These are phyloP conservation scores for Oligia strigilis DNA, from an alignment of 2,888 invertebrate species.

Conservation along the genomic window DNA sequence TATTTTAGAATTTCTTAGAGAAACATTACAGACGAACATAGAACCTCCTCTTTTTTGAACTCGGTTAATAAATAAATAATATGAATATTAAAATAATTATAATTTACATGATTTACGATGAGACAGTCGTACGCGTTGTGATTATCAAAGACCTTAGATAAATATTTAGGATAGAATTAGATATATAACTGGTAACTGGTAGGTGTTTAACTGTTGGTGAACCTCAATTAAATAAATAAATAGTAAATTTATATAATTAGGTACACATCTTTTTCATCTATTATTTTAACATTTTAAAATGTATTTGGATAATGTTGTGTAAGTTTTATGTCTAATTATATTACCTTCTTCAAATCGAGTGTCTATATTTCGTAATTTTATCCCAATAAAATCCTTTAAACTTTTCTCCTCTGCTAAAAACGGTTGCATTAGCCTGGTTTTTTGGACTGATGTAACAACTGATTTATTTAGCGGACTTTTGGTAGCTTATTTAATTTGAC, in stretches of 20 bases:
- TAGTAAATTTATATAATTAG: too few relatives aligned
- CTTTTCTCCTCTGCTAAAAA: too few relatives aligned
- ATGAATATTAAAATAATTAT: not conserved
- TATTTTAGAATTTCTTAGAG: constrained; percentile 4
- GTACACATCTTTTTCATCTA: not conserved
- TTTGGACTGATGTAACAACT: not conserved
- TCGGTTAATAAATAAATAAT: not conserved
- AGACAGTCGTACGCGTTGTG: not conserved
- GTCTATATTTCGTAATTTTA: not conserved
- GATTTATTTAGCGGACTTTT: not conserved
- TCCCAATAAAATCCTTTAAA: not conserved
- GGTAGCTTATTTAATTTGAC: not conserved
- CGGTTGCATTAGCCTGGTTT: not conserved
- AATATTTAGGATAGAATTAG: too few relatives aligned
- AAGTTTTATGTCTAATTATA: not conserved
- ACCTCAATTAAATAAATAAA: too few relatives aligned
- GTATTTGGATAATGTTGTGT: not conserved
- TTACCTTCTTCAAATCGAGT: not conserved
- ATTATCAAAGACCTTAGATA: not conserved
- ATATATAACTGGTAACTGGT: too few relatives aligned
- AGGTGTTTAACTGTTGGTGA: too few relatives aligned
- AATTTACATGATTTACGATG: not conserved
- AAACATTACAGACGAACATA: not conserved
- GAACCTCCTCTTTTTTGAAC: not conserved
- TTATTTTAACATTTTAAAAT: not conserved